Evolutionary conservation across 2,888 invertebrate species (phyloP).

Genomic region (Pogonocherus hispidulus): DNA sequence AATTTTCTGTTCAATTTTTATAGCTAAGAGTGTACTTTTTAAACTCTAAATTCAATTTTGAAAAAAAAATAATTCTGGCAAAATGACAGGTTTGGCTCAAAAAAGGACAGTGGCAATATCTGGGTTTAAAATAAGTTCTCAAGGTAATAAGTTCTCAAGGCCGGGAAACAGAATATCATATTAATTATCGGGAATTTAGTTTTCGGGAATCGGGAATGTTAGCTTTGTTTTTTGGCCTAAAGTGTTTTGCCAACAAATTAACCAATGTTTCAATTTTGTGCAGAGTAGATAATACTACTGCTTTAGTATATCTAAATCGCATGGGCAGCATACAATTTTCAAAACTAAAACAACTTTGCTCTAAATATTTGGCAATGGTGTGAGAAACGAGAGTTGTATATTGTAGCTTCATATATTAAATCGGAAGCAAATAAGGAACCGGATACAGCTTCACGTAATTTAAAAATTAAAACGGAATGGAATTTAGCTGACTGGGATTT

Average conservation of each 20-base stretch:
- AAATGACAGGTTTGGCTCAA: no score
- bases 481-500: not conserved
- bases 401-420: constrained; percentile 6
- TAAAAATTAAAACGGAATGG: not conserved
- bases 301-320: not conserved
- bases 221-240: not conserved
- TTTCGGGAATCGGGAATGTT: no score
- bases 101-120: no score
- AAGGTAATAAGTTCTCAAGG: constrained; percentile 4
- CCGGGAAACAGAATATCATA: not conserved
- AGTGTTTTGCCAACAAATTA: constrained; percentile 3
- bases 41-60: no score
- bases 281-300: not conserved
- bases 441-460: not conserved
- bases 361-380: not conserved
- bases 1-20: no score
- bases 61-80: no score
- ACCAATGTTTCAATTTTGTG: not conserved
- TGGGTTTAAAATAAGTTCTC: no score
- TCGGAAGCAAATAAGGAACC: not conserved
- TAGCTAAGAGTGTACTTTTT: no score
- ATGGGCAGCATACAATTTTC: not conserved
- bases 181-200: not conserved
- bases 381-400: not conserved
- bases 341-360: not conserved